phyloP scores from a whole-genome alignment of 2,797 vertebrate species.

The Cheirogaleus major region DNA sequence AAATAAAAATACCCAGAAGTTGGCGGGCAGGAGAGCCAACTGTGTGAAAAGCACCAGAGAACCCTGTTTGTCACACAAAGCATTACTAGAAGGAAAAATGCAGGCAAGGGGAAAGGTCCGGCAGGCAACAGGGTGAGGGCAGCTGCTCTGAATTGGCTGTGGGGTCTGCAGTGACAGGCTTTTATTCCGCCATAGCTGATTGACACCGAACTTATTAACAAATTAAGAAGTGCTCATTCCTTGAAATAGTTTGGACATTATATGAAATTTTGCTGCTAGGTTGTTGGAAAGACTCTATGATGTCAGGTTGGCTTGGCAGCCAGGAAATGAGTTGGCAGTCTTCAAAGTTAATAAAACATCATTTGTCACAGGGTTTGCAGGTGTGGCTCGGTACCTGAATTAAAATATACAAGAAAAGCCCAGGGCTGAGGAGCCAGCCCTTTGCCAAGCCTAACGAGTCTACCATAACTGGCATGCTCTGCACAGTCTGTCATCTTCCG shows the following conservation, averaged over 20 bases:
- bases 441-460: slow-evolving; percentile 74
- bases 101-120: slow-evolving; percentile 55
- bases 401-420: slow-evolving; percentile 75
- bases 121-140: slow-evolving; percentile 82
- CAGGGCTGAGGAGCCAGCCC: slow-evolving; percentile 62
- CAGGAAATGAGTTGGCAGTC: slow-evolving; percentile 87
- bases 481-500: slow-evolving; percentile 65
- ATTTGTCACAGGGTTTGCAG: slow-evolving; percentile 91
- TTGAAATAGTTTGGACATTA: slow-evolving; percentile 88
- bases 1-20: slow-evolving; percentile 78
- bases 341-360: slow-evolving; percentile 91
- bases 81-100: slow-evolving; percentile 69
- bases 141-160: slow-evolving; percentile 82
- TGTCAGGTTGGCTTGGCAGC: slow-evolving; percentile 87
- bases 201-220: slow-evolving; percentile 89
- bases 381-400: slow-evolving; percentile 89
- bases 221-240: slow-evolving; percentile 87
- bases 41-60: slow-evolving; percentile 68
- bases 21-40: slow-evolving; percentile 65
- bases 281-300: slow-evolving; percentile 89
- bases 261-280: slow-evolving; percentile 83
- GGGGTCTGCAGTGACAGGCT: slow-evolving; percentile 79
- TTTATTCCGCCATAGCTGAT: slow-evolving; percentile 91
- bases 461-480: slow-evolving; percentile 67
- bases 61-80: slow-evolving; percentile 66